Percentiles rank a stretch among this genome's conserved stretches.
phyloP scores from a whole-genome alignment of 2,888 invertebrate genomes.

The Nemotelus pantherinus region DNA sequence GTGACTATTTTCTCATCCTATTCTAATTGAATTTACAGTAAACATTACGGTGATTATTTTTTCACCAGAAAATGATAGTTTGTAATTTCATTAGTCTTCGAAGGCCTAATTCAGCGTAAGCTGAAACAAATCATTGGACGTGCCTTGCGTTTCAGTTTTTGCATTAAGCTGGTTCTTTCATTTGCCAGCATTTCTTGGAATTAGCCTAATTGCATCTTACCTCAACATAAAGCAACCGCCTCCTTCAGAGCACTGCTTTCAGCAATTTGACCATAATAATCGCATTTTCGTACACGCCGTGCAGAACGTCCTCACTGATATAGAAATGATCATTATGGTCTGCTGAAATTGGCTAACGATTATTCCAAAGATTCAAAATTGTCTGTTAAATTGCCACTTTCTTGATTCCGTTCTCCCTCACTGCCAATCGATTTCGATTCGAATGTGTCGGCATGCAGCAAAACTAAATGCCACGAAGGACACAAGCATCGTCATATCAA shows the following conservation, averaged over 20 bases:
- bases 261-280: slow-evolving; percentile 23
- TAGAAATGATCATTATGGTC: neutral
- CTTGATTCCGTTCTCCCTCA: neutral
- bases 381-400: slow-evolving; percentile 23
- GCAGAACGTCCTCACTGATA: neutral
- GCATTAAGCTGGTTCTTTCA: no score
- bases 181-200: neutral
- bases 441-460: neutral
- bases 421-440: neutral
- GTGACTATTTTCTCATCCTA: no score
- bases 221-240: slow-evolving; percentile 2
- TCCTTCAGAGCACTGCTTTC: neutral
- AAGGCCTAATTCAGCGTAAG: slow-evolving; percentile 13
- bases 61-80: no score
- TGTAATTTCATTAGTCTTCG: neutral
- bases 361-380: slow-evolving; percentile 33
- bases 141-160: neutral
- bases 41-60: no score
- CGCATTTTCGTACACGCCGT: neutral
- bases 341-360: neutral
- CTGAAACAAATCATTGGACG: slow-evolving; percentile 9
- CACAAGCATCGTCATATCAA: neutral
- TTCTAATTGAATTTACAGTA: no score
- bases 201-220: neutral
- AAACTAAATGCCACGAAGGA: neutral